phyloP scores from a whole-genome alignment of 2,888 invertebrate species.

The Lithophane socia region DNA sequence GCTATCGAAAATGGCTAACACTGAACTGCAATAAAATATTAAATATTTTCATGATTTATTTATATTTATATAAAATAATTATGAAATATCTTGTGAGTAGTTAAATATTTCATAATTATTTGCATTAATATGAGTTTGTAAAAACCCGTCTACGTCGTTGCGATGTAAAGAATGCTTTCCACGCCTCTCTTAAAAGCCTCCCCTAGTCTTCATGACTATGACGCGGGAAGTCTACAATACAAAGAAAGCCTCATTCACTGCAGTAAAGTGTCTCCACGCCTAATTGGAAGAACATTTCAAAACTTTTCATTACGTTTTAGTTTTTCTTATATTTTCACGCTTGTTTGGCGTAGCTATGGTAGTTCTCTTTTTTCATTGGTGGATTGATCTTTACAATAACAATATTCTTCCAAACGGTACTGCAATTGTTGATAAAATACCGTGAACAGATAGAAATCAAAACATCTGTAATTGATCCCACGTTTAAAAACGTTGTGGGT shows the following conservation, averaged over 20 bases:
- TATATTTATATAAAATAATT: no score
- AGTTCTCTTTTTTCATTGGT: not conserved
- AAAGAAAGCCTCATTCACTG: constrained; percentile 35
- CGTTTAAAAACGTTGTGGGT: constrained; percentile 12
- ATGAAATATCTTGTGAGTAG: no score
- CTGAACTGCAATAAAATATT: not conserved
- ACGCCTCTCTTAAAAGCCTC: constrained; percentile 5
- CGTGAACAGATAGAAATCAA: not conserved
- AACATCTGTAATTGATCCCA: not conserved
- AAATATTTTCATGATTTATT: not conserved
- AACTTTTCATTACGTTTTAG: constrained; percentile 4
- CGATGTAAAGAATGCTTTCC: constrained; percentile 25
- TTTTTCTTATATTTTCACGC: not conserved
- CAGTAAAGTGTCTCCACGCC: constrained; percentile 26
- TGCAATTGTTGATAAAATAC: constrained; percentile 3
- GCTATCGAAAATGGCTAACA: not conserved
- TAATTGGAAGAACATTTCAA: constrained; percentile 38
- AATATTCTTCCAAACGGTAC: not conserved
- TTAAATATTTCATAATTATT: not conserved
- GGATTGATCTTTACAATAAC: not conserved
- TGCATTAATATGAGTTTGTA: not conserved
- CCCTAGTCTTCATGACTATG: constrained; percentile 19
- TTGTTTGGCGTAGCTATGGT: not conserved
- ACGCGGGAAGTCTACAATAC: constrained; percentile 15
- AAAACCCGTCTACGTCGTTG: constrained; percentile 3